A percentile compares a stretch with the other conserved stretches of the same genome.
Evolutionary conservation across 1,140 invertebrate genomes (phyloP).

Genomic region (Chironomus striatipennis): DNA sequence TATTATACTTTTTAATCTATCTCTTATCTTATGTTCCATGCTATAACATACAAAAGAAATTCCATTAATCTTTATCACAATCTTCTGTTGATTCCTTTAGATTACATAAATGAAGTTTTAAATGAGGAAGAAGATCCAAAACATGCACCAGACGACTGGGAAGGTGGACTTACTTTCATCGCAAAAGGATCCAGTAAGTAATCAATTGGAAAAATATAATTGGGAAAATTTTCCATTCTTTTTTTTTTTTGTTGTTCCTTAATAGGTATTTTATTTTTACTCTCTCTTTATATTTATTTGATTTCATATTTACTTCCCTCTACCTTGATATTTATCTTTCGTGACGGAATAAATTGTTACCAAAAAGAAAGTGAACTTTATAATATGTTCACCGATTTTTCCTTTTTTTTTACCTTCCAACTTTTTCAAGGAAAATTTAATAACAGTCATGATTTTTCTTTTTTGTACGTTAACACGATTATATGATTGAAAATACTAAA

Average conservation of each 20-base stretch:
- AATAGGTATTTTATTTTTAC: background rate
- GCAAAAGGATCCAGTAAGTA: slow-evolving; percentile 73
- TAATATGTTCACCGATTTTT: too few relatives aligned
- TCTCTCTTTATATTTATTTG: background rate
- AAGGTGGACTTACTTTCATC: slow-evolving; percentile 77
- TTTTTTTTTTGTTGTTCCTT: background rate
- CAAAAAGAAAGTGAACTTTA: too few relatives aligned
- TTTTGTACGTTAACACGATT: too few relatives aligned
- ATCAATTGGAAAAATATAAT: background rate
- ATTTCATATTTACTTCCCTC: background rate
- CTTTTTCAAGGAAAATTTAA: too few relatives aligned
- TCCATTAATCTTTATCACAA: background rate
- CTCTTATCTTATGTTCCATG: background rate
- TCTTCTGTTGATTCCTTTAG: slow-evolving; percentile 39
- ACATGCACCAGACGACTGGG: slow-evolving; percentile 59
- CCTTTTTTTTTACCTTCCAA: too few relatives aligned
- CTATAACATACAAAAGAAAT: background rate
- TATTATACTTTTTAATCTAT: background rate
- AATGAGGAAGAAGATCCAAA: slow-evolving; percentile 57
- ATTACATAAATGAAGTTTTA: slow-evolving; percentile 72
- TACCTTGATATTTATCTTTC: background rate
- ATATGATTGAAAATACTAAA: too few relatives aligned
- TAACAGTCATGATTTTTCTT: too few relatives aligned
- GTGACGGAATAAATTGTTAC: too few relatives aligned
- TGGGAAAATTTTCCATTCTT: background rate